Evolutionary conservation across 2,113 vertebrate genomes (phyloP), one percentile per base, ranked within the genome.

Genomic region (Sinocyclocheilus maitianheensis): DNA sequence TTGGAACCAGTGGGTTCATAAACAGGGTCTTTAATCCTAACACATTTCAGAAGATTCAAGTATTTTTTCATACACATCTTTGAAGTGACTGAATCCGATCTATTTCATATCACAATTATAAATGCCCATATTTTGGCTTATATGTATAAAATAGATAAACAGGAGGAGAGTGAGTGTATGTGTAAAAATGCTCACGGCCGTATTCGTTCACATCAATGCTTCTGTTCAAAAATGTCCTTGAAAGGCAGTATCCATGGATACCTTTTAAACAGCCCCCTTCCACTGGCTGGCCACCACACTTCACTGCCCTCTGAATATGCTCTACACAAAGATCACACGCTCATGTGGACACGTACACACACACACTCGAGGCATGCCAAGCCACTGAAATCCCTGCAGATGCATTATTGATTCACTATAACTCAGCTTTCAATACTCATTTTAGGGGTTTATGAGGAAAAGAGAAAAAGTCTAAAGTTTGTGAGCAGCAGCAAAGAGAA

Each of bases 211-310:
- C 86, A 86, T 85, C 26, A 40, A 8, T 86, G 89, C 90, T 89
- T 83, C 81, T 62, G 90, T 88, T 85, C 86, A 87, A 86, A 89
- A 89, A 90, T 92, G 90, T 92, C 92, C 86, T 79, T 86, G 87
- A 85, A 86, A 75, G 46, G 85, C 63, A 34, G 92, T 94, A 90
- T 91, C 94, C 92, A 94, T 94, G 91, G 92, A 18, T 46, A 94
- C 94, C 90, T 88, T 91, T 91, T 88, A 71, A 87, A 89, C 67
- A 91, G 93, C 93, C 93, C 92, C 90, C 88, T 85, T 88, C 89
- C 90, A 90, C 89, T 85, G 65, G 55, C 90, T 60, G 63, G 91
- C 87, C 86, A 88, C 84, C 40, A 20, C 87, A 87, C 86, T 89
- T 76, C 81, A 86, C 37, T 88, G 62, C 85, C 86, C 85, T 74